phyloP scores from a whole-genome alignment of 1,140 invertebrate species.

The Zaprionus ghesquierei region DNA sequence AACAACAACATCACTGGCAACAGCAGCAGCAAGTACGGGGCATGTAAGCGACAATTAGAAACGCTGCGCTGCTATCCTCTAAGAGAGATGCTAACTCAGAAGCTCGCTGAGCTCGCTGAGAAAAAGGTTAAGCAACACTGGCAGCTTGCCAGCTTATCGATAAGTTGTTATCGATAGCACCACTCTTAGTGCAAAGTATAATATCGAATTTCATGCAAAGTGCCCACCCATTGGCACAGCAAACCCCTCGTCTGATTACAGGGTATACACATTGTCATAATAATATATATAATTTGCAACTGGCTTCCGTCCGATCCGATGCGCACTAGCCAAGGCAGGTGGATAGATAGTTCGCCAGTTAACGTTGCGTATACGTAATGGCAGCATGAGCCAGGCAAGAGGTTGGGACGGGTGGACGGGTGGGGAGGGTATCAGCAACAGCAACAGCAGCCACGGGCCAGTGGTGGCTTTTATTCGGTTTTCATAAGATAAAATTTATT shows the following conservation, averaged over 20 bases:
- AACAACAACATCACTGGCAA: background rate
- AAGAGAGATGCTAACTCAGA: no score
- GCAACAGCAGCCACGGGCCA: background rate
- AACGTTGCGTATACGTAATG: constrained; percentile 23
- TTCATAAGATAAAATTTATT: constrained; percentile 81
- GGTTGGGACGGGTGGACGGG: background rate
- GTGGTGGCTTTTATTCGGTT: constrained; percentile 63
- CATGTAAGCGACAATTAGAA: background rate
- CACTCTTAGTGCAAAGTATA: background rate
- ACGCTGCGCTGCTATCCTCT: background rate
- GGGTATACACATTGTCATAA: background rate
- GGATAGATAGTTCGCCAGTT: constrained; percentile 3
- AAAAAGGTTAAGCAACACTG: background rate
- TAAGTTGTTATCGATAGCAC: background rate
- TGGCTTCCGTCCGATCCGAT: background rate
- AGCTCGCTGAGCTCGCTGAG: background rate
- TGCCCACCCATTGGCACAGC: background rate
- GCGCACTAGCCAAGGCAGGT: background rate
- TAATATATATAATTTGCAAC: background rate
- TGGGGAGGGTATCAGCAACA: background rate
- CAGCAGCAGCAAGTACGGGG: background rate
- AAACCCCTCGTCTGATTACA: background rate
- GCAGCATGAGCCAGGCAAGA: constrained; percentile 4
- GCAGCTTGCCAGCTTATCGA: background rate
- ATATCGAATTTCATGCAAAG: no score